A percentile compares a stretch with the other conserved stretches of the same genome.
Conservation (phyloP, 2,113 vertebrate species). For the Eonycteris spelaea region DNA sequence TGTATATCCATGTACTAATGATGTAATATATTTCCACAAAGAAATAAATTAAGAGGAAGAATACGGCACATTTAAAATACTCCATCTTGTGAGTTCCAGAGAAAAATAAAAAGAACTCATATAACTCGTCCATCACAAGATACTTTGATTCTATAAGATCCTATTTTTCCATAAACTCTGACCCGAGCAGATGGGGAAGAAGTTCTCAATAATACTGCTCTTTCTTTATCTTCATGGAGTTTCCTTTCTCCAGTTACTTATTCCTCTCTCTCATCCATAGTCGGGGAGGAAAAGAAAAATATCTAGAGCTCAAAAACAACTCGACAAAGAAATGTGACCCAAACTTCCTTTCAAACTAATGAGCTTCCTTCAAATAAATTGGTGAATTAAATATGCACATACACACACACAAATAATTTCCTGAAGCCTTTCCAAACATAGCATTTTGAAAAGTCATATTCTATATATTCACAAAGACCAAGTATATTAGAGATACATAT, state of each 20-base stretch:
- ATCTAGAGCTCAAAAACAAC: background rate
- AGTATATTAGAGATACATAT: background rate
- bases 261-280: background rate
- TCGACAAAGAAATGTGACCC: background rate
- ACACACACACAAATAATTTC: background rate
- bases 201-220: background rate
- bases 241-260: background rate
- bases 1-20: background rate
- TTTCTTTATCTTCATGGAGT: background rate
- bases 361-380: background rate
- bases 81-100: constrained; percentile 14
- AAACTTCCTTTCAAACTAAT: background rate
- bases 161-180: constrained; percentile 25
- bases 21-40: background rate
- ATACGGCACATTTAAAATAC: background rate
- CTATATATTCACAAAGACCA: background rate
- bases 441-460: background rate
- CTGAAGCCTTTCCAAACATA: background rate
- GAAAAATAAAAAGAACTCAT: background rate
- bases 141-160: background rate
- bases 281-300: background rate
- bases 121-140: background rate
- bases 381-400: background rate
- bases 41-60: background rate
- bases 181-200: background rate